phyloP scores from a whole-genome alignment of 1,140 invertebrate species.

The Phenacoccus solenopsis region DNA sequence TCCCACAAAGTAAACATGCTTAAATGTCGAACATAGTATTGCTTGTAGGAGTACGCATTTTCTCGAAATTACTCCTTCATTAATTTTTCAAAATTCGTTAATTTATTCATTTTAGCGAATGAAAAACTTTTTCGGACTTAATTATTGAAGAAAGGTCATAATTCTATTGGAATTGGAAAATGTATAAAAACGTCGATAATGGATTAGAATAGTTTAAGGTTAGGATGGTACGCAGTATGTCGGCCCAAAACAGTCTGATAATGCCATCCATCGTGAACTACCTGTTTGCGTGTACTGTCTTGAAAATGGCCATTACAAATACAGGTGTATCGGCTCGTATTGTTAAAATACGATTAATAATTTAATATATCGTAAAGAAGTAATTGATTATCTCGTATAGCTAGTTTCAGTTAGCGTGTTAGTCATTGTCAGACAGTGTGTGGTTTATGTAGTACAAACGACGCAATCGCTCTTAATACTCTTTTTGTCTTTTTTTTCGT shows the following conservation, averaged over 20 bases:
- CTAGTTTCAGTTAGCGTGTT: neutral
- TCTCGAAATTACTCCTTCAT: neutral
- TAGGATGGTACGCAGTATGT: neutral
- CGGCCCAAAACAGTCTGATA: too few species aligned
- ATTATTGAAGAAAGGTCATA: neutral
- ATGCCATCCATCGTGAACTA: too few species aligned
- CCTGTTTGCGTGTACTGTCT: neutral
- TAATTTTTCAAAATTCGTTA: too few species aligned
- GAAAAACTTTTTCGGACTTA: neutral
- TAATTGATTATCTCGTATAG: neutral
- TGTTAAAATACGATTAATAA: constrained; percentile 3
- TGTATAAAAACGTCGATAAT: neutral
- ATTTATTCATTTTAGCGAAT: neutral
- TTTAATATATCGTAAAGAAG: constrained; percentile 3
- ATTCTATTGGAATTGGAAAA: neutral
- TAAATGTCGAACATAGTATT: too few species aligned
- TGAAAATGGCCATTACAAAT: neutral
- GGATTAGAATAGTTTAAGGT: neutral
- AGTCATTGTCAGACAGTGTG: neutral
- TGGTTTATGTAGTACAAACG: neutral
- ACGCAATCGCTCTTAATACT: neutral
- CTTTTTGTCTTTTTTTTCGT: neutral
- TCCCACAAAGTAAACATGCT: too few species aligned
- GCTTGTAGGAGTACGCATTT: too few species aligned
- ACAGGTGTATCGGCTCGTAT: neutral